Conservation (phyloP, 2,888 invertebrate species). For the Lepidocyrtinus sp. region DNA sequence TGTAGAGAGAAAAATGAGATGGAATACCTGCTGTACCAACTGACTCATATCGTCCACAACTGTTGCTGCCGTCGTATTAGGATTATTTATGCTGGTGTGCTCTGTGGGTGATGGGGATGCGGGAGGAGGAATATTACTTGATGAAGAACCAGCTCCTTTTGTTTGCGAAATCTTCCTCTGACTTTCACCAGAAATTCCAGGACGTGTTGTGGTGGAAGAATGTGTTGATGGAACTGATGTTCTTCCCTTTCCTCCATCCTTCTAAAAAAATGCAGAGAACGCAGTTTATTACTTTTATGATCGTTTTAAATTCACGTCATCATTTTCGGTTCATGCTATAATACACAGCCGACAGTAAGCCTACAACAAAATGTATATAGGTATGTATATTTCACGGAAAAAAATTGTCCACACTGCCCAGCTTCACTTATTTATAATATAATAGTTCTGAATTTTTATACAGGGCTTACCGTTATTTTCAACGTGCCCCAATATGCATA, state of each 20-base stretch:
- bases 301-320: too few species aligned
- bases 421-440: too few species aligned
- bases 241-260: conserved; percentile 30
- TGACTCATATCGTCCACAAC: conserved; percentile 65
- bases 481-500: too few species aligned
- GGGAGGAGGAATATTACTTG: conserved; percentile 18
- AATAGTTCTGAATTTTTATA: too few species aligned
- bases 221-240: conserved; percentile 37
- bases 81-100: conserved; percentile 41
- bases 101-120: conserved; percentile 8
- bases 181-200: conserved; percentile 43
- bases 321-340: too few species aligned
- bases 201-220: conserved; percentile 16
- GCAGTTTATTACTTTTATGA: too few species aligned
- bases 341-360: too few species aligned
- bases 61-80: conserved; percentile 35
- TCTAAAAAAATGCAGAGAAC: conserved; percentile 34
- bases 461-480: too few species aligned
- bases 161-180: conserved; percentile 11
- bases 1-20: too few species aligned
- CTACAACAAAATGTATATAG: too few species aligned
- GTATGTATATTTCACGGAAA: too few species aligned
- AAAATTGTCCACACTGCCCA: too few species aligned
- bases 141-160: not conserved
- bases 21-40: conserved; percentile 64